These are phyloP conservation scores for Helicoverpa assulta DNA, from an alignment of 2,888 invertebrate genomes.

Conservation along the genomic window DNA sequence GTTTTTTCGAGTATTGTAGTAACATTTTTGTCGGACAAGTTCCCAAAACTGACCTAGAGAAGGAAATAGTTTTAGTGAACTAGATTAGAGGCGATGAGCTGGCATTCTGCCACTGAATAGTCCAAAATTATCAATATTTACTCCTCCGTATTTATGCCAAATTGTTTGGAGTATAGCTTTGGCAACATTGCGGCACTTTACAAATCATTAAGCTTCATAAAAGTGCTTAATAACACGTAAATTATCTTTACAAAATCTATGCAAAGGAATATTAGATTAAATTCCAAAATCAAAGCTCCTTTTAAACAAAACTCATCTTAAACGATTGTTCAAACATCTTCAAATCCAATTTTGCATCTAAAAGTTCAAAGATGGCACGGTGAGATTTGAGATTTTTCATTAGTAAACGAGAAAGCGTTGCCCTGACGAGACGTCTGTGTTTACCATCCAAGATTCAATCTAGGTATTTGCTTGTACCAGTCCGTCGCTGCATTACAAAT, in stretches of 20 bases:
- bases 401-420: constrained; percentile 47
- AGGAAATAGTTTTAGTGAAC: constrained; percentile 40
- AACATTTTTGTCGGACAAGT: not conserved
- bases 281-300: constrained; percentile 20
- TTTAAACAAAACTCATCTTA: constrained; percentile 29
- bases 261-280: not conserved
- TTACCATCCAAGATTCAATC: constrained; percentile 54
- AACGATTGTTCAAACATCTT: constrained; percentile 43
- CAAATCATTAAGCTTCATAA: constrained; percentile 10
- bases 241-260: too few species aligned
- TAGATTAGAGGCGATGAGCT: constrained; percentile 47
- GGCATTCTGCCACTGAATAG: constrained; percentile 49
- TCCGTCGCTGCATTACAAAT: constrained; percentile 48
- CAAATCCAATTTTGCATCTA: constrained; percentile 46
- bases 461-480: constrained; percentile 53
- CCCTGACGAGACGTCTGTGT: constrained; percentile 56
- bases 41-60: constrained; percentile 31
- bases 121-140: constrained; percentile 49
- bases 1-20: not conserved
- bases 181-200: constrained; percentile 30
- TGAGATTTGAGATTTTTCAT: constrained; percentile 50
- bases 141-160: constrained; percentile 49
- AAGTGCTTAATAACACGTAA: not conserved
- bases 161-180: constrained; percentile 41
- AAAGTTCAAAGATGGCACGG: constrained; percentile 29